Evolutionary conservation across 2,113 vertebrate species (phyloP).

Genomic region (Centrocercus urophasianus): DNA sequence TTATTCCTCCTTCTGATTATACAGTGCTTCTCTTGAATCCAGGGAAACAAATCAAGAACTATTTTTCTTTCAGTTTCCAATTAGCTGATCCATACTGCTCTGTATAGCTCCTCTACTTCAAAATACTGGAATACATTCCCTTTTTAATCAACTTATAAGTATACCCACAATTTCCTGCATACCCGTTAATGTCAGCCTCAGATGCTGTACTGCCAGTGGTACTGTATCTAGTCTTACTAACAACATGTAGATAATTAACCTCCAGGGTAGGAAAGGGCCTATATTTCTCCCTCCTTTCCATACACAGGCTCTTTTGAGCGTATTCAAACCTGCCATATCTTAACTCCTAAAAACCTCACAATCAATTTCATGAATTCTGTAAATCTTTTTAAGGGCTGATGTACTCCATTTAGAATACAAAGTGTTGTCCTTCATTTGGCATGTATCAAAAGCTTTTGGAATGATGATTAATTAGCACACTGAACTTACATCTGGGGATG

Average conservation of each 20-base stretch:
- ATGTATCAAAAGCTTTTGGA: neutral
- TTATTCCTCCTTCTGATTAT: neutral
- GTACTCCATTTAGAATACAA: neutral
- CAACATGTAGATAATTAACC: neutral
- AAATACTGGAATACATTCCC: neutral
- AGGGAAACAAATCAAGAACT: neutral
- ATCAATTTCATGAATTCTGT: neutral
- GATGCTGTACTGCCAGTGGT: neutral
- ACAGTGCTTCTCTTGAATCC: neutral
- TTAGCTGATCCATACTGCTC: neutral
- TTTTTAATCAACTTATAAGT: neutral
- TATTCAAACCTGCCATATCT: neutral
- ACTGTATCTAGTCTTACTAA: neutral
- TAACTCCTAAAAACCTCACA: neutral
- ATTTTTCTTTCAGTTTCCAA: neutral
- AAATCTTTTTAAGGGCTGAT: neutral
- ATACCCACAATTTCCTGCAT: neutral
- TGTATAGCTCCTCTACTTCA: neutral
- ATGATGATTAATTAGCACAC: neutral
- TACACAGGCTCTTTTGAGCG: neutral
- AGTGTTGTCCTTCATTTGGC: neutral
- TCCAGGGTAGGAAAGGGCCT: neutral
- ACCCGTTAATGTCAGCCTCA: neutral
- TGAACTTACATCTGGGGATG: neutral
- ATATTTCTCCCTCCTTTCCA: fast-evolving